Percentiles rank a stretch among this genome's conserved stretches.
Conservation (phyloP, 1,140 invertebrate species). For the Drosophila ercepeae region DNA sequence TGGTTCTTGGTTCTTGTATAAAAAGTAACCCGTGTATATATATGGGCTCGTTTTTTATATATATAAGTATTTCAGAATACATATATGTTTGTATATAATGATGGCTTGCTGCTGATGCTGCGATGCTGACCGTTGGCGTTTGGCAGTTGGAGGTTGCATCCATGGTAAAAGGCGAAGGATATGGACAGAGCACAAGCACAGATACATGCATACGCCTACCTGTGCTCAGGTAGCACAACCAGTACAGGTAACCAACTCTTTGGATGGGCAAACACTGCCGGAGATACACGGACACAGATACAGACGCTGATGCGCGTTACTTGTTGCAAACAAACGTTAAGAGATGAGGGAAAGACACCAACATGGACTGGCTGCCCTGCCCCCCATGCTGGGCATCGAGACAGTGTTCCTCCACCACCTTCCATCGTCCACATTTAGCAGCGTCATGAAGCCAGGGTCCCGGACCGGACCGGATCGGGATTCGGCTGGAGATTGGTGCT, state of each 20-base stretch:
- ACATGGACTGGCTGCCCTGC: constrained; percentile 48
- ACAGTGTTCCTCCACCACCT: not conserved
- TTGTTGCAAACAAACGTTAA: constrained; percentile 73
- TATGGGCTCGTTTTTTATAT: constrained; percentile 8
- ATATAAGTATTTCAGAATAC: constrained; percentile 4
- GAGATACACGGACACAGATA: constrained; percentile 21
- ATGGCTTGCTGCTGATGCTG: constrained; percentile 56
- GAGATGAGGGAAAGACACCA: constrained; percentile 41
- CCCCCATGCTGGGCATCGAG: constrained; percentile 49
- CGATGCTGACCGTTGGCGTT: constrained; percentile 62
- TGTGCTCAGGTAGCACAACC: constrained; percentile 67
- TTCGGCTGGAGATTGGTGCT: constrained; percentile 34
- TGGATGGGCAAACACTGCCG: constrained; percentile 53
- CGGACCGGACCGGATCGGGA: constrained; percentile 35
- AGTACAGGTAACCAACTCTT: constrained; percentile 68
- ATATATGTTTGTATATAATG: constrained; percentile 17
- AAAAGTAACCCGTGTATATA: constrained; percentile 10
- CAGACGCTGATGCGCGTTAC: constrained; percentile 68
- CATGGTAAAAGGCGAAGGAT: constrained; percentile 51
- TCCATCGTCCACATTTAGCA: constrained; percentile 54
- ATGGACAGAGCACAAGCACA: constrained; percentile 35
- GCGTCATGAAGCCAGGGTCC: constrained; percentile 53
- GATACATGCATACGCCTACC: constrained; percentile 71
- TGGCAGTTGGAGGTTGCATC: constrained; percentile 44
- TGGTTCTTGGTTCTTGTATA: constrained; percentile 38